Evolutionary conservation across 2,113 vertebrate species (phyloP).

Genomic region (Condylura cristata): DNA sequence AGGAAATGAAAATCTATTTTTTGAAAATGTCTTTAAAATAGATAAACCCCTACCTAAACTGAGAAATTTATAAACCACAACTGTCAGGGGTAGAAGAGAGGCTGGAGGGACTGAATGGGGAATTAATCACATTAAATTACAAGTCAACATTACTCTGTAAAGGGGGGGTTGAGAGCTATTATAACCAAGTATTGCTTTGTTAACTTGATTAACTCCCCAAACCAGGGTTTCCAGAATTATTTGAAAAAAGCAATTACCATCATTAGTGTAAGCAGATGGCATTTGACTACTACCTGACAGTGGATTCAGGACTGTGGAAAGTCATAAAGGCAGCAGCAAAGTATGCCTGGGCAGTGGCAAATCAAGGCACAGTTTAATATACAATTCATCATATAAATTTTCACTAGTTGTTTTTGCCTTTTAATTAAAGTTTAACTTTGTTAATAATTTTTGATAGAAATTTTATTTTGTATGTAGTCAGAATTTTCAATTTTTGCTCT

Average conservation of each 20-base stretch:
- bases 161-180: neutral
- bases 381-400: neutral
- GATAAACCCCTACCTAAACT: neutral
- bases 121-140: neutral
- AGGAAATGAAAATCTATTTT: slow-evolving; percentile 19
- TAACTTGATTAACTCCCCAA: neutral
- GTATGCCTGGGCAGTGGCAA: neutral
- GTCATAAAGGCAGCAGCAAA: neutral
- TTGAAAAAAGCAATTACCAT: neutral
- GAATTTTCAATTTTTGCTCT: slow-evolving; percentile 16
- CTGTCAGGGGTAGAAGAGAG: neutral
- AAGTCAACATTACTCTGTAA: neutral
- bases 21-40: neutral
- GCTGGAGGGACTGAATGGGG: neutral
- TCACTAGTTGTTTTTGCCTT: neutral
- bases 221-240: neutral
- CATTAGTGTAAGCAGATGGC: neutral
- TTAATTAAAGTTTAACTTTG: neutral
- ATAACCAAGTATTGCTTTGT: neutral
- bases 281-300: neutral
- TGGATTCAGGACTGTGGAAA: neutral
- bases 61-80: neutral
- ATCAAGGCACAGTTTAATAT: neutral
- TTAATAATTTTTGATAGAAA: neutral
- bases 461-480: neutral